Percentiles rank a stretch among this genome's conserved stretches.
Evolutionary conservation across 2,113 vertebrate genomes (phyloP).

Genomic region (Elgaria multicarinata): DNA sequence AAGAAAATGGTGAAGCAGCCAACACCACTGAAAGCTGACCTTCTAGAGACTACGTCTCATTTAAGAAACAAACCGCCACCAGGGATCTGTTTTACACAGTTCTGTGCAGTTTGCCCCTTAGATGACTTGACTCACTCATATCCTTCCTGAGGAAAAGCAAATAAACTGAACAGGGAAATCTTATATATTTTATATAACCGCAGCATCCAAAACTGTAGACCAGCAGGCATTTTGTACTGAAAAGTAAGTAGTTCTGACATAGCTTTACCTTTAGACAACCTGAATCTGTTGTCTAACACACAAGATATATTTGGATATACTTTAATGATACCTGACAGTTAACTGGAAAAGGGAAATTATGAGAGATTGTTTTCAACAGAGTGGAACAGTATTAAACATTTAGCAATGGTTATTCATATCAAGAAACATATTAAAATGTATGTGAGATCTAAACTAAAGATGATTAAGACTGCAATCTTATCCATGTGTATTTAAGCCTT

Average conservation of each 20-base stretch:
- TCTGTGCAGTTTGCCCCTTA: neutral
- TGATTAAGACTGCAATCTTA: neutral
- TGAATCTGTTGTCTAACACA: conserved; percentile 1
- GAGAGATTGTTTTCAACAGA: neutral
- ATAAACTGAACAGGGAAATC: neutral
- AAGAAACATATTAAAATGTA: neutral
- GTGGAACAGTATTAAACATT: neutral
- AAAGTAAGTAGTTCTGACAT: neutral
- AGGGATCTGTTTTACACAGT: neutral
- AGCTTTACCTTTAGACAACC: neutral
- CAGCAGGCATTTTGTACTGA: neutral
- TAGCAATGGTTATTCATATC: neutral
- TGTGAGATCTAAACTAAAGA: neutral
- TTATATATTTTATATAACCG: neutral
- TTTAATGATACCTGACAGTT: neutral
- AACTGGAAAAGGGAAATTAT: neutral
- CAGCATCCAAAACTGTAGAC: neutral
- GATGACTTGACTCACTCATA: neutral
- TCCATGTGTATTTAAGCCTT: neutral
- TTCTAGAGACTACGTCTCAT: neutral
- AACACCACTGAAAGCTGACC: neutral
- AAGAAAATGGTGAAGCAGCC: neutral
- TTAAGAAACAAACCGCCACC: neutral
- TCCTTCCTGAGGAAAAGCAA: neutral
- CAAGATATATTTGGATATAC: neutral